Conservation (phyloP, 2,888 invertebrate species). For the Drosophila emarginata region DNA sequence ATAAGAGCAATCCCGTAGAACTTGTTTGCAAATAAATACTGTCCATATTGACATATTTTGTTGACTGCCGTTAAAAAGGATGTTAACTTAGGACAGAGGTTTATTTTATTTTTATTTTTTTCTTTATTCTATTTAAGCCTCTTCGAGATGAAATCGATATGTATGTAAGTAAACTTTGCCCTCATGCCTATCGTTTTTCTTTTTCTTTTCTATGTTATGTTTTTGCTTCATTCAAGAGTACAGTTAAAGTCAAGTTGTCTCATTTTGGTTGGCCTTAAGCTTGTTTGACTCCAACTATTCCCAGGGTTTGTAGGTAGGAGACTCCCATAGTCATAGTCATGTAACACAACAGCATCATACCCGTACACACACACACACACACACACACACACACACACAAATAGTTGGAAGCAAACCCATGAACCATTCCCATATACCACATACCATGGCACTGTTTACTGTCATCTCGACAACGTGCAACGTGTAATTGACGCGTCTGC, state of each 20-base stretch:
- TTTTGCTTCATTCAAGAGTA: background rate
- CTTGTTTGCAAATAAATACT: conserved; percentile 5
- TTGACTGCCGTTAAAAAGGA: conserved; percentile 2
- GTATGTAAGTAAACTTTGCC: conserved; percentile 1
- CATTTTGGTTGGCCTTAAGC: conserved; percentile 5
- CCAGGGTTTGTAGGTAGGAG: background rate
- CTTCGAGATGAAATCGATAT: conserved; percentile 4
- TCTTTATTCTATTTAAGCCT: background rate
- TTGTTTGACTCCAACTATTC: conserved; percentile 1
- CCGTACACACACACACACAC: background rate
- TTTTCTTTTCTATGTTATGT: no score
- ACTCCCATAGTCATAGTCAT: background rate
- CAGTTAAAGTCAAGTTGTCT: conserved; percentile 4
- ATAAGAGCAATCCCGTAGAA: background rate
- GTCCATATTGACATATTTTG: background rate
- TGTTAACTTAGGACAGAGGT: conserved; percentile 5
- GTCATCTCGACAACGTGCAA: conserved; percentile 97
- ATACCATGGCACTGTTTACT: conserved; percentile 80
- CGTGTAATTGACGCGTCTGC: conserved; percentile 93
- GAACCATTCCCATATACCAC: conserved; percentile 27
- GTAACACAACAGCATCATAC: no score
- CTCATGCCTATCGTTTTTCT: no score
- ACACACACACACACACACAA: background rate
- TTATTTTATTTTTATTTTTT: background rate
- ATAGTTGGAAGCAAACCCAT: no score